Evolutionary conservation across 2,113 vertebrate species (phyloP).

Genomic region (Theropithecus gelada): DNA sequence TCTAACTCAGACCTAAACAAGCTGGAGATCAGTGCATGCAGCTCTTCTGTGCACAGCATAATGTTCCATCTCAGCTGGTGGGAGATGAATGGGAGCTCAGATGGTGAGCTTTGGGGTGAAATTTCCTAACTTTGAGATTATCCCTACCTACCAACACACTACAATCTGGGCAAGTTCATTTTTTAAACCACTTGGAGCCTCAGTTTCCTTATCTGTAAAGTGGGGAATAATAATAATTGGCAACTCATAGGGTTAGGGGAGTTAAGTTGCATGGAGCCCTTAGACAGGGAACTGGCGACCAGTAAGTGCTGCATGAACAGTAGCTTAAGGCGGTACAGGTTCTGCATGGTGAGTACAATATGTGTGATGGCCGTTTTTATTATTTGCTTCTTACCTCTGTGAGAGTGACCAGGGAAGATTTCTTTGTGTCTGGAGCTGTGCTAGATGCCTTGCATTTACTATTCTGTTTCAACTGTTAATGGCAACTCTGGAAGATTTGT

Average conservation of each 20-base stretch:
- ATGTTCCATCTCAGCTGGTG: not conserved
- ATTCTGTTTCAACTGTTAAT: not conserved
- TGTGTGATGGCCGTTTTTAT: too few relatives aligned
- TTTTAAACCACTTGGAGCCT: not conserved
- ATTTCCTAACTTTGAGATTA: not conserved
- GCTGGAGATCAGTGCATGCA: fast-evolving
- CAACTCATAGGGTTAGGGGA: not conserved
- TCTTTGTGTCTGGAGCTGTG: not conserved
- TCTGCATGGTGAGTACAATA: not conserved
- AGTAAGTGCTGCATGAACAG: not conserved
- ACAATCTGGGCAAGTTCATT: not conserved
- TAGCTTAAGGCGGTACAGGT: not conserved
- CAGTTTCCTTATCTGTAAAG: conserved; percentile 2
- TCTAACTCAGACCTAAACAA: not conserved
- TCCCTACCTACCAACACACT: not conserved
- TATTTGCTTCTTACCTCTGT: not conserved
- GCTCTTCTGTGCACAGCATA: not conserved
- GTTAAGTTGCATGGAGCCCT: not conserved
- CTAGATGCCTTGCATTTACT: too few relatives aligned
- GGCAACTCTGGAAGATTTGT: not conserved
- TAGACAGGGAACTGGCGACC: not conserved
- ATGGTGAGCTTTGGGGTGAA: not conserved
- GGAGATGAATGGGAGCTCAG: too few relatives aligned
- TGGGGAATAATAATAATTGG: not conserved
- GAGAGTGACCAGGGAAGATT: not conserved